Evolutionary conservation across 2,113 vertebrate species (phyloP).

Genomic region (Merops nubicus): DNA sequence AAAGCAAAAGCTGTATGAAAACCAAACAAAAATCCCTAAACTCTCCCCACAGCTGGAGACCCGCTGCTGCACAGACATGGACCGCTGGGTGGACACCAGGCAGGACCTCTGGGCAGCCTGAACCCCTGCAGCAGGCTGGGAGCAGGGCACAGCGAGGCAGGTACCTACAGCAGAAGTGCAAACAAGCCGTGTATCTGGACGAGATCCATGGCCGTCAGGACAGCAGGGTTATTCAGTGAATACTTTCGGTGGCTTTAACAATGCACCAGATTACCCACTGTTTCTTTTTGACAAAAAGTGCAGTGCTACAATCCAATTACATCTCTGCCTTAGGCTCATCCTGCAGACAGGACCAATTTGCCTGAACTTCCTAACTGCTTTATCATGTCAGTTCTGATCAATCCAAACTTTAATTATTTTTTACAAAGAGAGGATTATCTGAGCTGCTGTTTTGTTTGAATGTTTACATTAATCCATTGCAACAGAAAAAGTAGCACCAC

Average conservation of each 20-base stretch:
- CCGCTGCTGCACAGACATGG: neutral
- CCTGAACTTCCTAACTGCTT: neutral
- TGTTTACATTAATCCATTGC: neutral
- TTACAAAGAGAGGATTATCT: neutral
- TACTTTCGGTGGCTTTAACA: neutral
- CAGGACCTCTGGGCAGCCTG: neutral
- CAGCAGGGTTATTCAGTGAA: neutral
- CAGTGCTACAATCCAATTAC: neutral
- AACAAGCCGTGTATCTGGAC: rapidly evolving
- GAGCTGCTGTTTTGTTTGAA: neutral
- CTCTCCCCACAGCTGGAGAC: neutral
- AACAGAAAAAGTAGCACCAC: neutral
- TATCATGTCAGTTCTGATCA: neutral
- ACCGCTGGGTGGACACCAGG: rapidly evolving
- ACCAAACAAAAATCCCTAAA: neutral
- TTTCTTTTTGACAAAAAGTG: neutral
- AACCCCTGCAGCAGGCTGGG: neutral
- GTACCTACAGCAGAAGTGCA: neutral
- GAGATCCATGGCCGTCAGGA: rapidly evolving
- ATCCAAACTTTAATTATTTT: neutral
- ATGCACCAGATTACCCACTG: neutral
- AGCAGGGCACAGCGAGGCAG: neutral
- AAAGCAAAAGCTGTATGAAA: rapidly evolving
- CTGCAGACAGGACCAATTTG: neutral
- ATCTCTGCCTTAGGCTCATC: neutral